A percentile compares a stretch with the other conserved stretches of the same genome.
Conservation (phyloP, 2,888 invertebrate genomes). For the Lasioglossum marginatum region DNA sequence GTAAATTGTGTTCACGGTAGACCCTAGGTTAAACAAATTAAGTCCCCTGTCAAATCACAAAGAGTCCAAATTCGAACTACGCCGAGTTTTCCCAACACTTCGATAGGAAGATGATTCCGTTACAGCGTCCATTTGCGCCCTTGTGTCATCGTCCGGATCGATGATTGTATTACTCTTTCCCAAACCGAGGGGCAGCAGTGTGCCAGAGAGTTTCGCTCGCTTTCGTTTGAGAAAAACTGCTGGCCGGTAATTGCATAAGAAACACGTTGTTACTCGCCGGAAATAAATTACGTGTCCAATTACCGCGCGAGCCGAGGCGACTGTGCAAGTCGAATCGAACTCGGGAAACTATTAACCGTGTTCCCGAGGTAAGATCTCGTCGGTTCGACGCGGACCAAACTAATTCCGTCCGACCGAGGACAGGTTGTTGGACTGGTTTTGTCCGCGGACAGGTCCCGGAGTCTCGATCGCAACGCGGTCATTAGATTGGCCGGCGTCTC, state of each 20-base stretch:
- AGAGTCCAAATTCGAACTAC: background rate
- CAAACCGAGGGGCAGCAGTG: background rate
- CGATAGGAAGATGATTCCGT: background rate
- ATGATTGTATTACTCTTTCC: constrained; percentile 67
- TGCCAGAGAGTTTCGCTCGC: too few relatives aligned
- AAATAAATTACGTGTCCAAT: constrained; percentile 78
- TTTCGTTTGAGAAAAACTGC: constrained; percentile 49
- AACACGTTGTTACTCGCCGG: constrained; percentile 62
- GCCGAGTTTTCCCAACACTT: background rate
- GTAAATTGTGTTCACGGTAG: too few relatives aligned
- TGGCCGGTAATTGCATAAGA: constrained; percentile 73
- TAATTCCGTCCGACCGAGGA: constrained; percentile 12
- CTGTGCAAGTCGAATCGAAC: background rate
- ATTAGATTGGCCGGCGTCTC: constrained; percentile 7
- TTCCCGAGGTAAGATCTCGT: background rate
- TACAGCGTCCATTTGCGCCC: background rate
- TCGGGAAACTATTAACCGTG: constrained; percentile 45
- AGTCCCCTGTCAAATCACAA: background rate
- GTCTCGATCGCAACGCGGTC: background rate
- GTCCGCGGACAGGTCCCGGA: background rate
- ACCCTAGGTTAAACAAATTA: background rate
- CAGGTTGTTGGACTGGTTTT: background rate
- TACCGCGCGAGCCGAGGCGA: constrained; percentile 60
- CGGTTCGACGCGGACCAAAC: constrained; percentile 31
- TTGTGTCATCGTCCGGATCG: constrained; percentile 63